Conservation (phyloP, 2,113 vertebrate species). For the Anarhynchus alexandrinus region DNA sequence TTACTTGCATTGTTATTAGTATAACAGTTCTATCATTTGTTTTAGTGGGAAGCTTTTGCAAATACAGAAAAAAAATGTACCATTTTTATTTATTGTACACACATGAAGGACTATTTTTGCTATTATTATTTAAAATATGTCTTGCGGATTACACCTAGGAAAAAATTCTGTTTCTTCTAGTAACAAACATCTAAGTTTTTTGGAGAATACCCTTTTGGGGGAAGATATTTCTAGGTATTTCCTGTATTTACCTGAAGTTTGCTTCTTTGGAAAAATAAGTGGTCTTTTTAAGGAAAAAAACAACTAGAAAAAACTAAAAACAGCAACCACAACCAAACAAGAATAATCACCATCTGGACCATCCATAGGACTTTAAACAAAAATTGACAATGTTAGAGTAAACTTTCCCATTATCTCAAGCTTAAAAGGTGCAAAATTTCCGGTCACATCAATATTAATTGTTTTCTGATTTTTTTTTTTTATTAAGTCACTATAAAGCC, state of each 20-base stretch:
- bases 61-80: not conserved
- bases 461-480: not conserved
- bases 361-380: not conserved
- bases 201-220: accelerated
- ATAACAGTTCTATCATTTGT: not conserved
- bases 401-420: not conserved
- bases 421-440: not conserved
- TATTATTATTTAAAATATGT: not conserved
- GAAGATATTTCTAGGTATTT: not conserved
- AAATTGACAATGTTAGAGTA: accelerated
- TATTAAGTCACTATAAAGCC: not conserved
- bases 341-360: not conserved
- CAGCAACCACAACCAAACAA: not conserved
- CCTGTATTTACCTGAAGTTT: not conserved
- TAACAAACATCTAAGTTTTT: not conserved
- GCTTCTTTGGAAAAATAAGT: not conserved
- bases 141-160: not conserved
- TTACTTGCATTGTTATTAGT: not conserved
- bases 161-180: not conserved
- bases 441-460: not conserved
- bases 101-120: not conserved
- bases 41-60: not conserved
- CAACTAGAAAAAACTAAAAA: not conserved
- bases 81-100: not conserved
- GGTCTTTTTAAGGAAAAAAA: not conserved